Base-by-base conservation (phyloP, 2,888 invertebrate genomes). In the Morinoia aosen region DNA sequence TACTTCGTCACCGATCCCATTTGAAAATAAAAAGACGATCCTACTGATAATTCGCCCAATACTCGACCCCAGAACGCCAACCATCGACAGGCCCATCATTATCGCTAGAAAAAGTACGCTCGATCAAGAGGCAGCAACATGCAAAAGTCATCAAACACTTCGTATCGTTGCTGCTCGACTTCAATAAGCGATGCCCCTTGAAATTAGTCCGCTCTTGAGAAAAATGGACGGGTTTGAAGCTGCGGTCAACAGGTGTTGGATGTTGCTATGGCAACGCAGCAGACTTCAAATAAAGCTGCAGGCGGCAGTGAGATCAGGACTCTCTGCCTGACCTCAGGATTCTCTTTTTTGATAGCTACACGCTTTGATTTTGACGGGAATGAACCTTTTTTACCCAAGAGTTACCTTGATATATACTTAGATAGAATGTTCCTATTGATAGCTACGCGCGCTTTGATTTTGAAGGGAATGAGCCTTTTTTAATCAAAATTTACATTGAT, bases 241-340 rank as follows among this genome's bases (percentile, higher is more conserved):
- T 8, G 76, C 76, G 90, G 90, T 90, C 90, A 90, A 90, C 90
- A 90, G 90, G 90, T 90, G 90, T 48, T 25, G 48, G 40, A 39
- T 48, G 90, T 90, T 40, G 90, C 48, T 48, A 90, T 90, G 90
- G 40, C 40, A 48, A 90, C 90, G 40, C 40, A 39, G 90, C 40
- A 25, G 76, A 19, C 48, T 48, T 5, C 48, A 48, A 48, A 48
- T 48, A 48, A 48, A 48, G 48, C 48, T 48, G 48, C 48, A 48
- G 48, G 48, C 48, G 48, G 48, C 48, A 48, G 5, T 48, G 48
- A 48, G 48, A 16, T 33, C 76, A 76, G 76, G 25, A 1, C 76
- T 76, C 76, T 19, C 76, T 76, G 76, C 25, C 25, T 76, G 19
- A 2, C 76, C 33, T 76, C 76, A 19, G 33, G 76, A 33, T 19